These are phyloP conservation scores for Acrocera orbiculus DNA, from an alignment of 2,888 invertebrate species.

Conservation along the genomic window DNA sequence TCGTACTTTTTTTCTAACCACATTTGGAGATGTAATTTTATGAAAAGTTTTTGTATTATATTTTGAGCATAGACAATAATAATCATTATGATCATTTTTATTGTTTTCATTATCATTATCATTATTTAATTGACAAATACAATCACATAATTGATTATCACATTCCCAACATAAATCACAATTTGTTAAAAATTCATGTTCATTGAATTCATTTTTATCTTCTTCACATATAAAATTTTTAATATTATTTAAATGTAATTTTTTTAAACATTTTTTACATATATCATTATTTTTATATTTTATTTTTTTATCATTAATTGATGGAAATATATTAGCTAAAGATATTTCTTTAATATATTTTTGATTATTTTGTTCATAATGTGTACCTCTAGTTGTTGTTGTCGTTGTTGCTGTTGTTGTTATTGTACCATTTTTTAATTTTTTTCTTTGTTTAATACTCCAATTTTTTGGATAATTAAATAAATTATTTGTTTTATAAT, in stretches of 20 bases:
- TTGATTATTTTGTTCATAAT: too few species aligned
- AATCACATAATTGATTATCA: slow-evolving; percentile 16
- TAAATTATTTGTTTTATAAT: slow-evolving; percentile 5
- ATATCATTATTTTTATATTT: not conserved
- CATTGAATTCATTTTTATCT: slow-evolving; percentile 14
- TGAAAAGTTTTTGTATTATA: not conserved
- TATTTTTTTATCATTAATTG: slow-evolving; percentile 10
- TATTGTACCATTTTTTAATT: too few species aligned
- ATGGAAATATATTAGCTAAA: slow-evolving; percentile 15
- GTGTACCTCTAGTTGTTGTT: slow-evolving; percentile 3
- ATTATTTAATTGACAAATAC: slow-evolving; percentile 11
- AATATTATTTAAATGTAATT: too few species aligned
- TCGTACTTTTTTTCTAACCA: slow-evolving; percentile 14
- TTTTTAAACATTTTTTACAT: not conserved
- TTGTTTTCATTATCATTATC: not conserved
- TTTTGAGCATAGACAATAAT: slow-evolving; percentile 7
- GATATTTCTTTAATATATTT: slow-evolving; percentile 15
- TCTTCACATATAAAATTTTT: not conserved
- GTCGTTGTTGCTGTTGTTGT: slow-evolving; percentile 9
- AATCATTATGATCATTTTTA: slow-evolving; percentile 4
- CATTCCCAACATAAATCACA: slow-evolving; percentile 17
- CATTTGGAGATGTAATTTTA: slow-evolving; percentile 3
- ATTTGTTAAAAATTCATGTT: slow-evolving; percentile 17
- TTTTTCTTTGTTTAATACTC: too few species aligned
- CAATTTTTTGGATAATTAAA: slow-evolving; percentile 15